Evolutionary conservation across 2,113 vertebrate genomes (phyloP).

Genomic region (Rhodinocichla rosea): DNA sequence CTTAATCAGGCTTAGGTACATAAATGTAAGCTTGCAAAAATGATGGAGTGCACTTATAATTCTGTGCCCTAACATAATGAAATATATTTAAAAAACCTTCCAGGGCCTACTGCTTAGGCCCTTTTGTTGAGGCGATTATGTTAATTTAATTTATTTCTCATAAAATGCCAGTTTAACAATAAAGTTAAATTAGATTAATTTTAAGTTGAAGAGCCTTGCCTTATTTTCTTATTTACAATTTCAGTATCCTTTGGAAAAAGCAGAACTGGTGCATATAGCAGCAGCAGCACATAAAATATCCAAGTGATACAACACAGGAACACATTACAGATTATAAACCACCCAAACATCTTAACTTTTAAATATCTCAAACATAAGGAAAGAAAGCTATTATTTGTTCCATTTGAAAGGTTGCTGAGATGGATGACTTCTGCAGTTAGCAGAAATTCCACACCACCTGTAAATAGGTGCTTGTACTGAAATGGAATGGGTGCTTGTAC

Average conservation of each 20-base stretch:
- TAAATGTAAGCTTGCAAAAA: not conserved
- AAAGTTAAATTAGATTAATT: not conserved
- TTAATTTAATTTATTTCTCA: not conserved
- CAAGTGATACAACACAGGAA: not conserved
- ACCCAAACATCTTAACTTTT: not conserved
- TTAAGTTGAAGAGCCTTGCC: not conserved
- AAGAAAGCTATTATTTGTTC: not conserved
- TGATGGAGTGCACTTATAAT: not conserved
- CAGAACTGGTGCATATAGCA: not conserved
- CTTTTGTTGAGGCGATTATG: not conserved
- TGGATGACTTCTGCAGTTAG: not conserved
- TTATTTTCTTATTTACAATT: not conserved
- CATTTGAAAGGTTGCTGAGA: not conserved
- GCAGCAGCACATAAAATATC: not conserved
- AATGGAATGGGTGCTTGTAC: too few relatives aligned
- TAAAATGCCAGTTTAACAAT: not conserved
- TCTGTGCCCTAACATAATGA: not conserved
- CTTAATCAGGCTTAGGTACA: constrained; percentile 32
- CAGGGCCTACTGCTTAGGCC: not conserved
- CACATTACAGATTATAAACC: not conserved
- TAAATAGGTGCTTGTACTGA: not conserved
- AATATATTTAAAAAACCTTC: not conserved
- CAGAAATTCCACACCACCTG: not conserved
- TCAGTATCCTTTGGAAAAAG: not conserved
- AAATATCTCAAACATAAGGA: not conserved